Percentiles rank a stretch among this genome's conserved stretches.
Evolutionary conservation across 2,888 invertebrate species (phyloP).

Genomic region (Drosophila setosimentum): DNA sequence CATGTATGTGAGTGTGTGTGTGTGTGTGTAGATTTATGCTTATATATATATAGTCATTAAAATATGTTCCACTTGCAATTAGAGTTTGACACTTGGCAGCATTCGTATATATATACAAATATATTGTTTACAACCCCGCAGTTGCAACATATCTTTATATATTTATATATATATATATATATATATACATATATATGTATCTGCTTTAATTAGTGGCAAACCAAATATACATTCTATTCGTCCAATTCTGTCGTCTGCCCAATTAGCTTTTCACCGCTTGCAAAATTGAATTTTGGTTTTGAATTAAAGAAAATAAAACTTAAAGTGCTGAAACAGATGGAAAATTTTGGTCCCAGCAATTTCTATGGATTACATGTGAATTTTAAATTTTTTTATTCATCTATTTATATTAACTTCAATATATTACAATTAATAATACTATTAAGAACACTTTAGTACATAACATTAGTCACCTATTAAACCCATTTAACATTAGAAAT

Average conservation of each 20-base stretch:
- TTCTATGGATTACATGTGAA: background rate
- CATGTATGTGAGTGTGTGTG: constrained; percentile 10
- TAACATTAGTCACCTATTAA: background rate
- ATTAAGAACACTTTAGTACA: background rate
- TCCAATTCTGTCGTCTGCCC: constrained; percentile 5
- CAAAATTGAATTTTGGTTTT: background rate
- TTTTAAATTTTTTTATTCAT: background rate
- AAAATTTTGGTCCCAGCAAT: background rate
- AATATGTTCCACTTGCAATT: constrained; percentile 76
- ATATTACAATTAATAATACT: background rate
- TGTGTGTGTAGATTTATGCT: constrained; percentile 16
- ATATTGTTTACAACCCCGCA: constrained; percentile 63
- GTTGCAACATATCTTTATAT: background rate
- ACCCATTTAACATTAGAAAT: background rate
- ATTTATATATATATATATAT: background rate
- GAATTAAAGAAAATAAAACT: background rate
- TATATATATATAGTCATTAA: constrained; percentile 60
- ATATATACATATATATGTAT: background rate
- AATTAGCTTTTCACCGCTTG: constrained; percentile 26
- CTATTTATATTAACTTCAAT: too few relatives aligned
- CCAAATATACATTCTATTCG: constrained; percentile 18
- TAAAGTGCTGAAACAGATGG: background rate
- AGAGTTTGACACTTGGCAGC: constrained; percentile 78
- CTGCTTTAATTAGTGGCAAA: constrained; percentile 40
- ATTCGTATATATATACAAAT: constrained; percentile 41